Evolutionary conservation across 2,888 invertebrate genomes (phyloP).

Genomic region (Athripsodes cinereus): DNA sequence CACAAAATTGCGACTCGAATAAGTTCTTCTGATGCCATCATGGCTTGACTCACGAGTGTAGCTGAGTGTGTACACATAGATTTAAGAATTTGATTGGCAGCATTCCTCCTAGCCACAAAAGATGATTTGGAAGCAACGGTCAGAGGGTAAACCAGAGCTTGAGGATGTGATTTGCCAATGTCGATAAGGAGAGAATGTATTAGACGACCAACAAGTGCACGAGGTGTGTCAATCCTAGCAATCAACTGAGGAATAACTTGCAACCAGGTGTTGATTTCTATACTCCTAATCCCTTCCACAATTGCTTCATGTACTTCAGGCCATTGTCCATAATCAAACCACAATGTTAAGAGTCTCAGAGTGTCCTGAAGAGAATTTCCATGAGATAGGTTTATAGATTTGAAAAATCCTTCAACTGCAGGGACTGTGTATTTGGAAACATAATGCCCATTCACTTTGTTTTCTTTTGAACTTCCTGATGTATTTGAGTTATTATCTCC

Average conservation of each 20-base stretch:
- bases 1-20: constrained; percentile 97
- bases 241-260: constrained; percentile 99
- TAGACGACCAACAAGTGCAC: constrained; percentile 79
- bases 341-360: constrained; percentile 86
- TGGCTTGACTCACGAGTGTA: constrained; percentile 88
- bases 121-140: constrained; percentile 96
- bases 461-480: constrained; percentile 32
- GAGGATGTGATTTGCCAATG: constrained; percentile 96
- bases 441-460: constrained; percentile 43
- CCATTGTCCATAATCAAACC: constrained; percentile 97
- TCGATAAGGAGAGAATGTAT: constrained; percentile 93
- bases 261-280: constrained; percentile 97
- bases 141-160: constrained; percentile 94
- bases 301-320: constrained; percentile 92
- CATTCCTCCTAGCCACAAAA: constrained; percentile 74
- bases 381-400: constrained; percentile 87
- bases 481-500: constrained; percentile 31
- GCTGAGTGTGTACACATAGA: constrained; percentile 94
- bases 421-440: constrained; percentile 81
- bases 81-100: constrained; percentile 90
- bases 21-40: constrained; percentile 94
- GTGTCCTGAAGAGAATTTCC: constrained; percentile 96
- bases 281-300: constrained; percentile 83
- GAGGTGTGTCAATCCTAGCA: constrained; percentile 92
- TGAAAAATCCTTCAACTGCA: constrained; percentile 93